A percentile compares a stretch with the other conserved stretches of the same genome.
phyloP scores from a whole-genome alignment of 2,888 invertebrate genomes.

The Meliscaeva auricollis region DNA sequence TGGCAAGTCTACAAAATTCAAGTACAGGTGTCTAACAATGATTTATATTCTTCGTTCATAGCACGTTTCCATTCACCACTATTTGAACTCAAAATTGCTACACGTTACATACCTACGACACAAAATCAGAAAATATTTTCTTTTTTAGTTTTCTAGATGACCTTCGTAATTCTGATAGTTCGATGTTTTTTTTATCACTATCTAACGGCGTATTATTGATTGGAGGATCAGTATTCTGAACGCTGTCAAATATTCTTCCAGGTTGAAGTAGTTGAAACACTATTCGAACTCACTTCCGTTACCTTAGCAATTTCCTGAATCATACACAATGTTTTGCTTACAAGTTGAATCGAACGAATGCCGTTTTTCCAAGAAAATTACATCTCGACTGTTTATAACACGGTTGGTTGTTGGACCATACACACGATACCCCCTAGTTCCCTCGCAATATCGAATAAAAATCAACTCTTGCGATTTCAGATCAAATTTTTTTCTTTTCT shows the following conservation, averaged over 20 bases:
- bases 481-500: constrained; percentile 78
- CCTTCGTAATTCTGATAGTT: too few relatives aligned
- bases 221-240: too few relatives aligned
- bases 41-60: constrained; percentile 71
- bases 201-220: too few relatives aligned
- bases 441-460: constrained; percentile 18
- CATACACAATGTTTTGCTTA: too few relatives aligned
- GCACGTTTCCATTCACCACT: background rate
- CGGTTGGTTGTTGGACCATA: background rate
- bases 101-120: background rate
- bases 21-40: constrained; percentile 75
- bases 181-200: too few relatives aligned
- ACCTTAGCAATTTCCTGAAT: too few relatives aligned
- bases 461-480: background rate
- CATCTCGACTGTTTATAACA: constrained; percentile 5
- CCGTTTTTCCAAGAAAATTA: constrained; percentile 2
- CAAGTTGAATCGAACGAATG: too few relatives aligned
- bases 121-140: too few relatives aligned
- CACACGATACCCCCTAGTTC: constrained; percentile 16
- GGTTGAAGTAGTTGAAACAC: too few relatives aligned
- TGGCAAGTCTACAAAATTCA: constrained; percentile 74
- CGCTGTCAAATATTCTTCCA: too few relatives aligned
- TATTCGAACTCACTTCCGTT: too few relatives aligned
- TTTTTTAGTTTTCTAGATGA: too few relatives aligned
- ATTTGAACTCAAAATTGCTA: background rate